Evolutionary conservation across 1,140 invertebrate genomes (phyloP), one percentile per base, ranked within the genome.

Genomic region (Brachystomella parvula): DNA sequence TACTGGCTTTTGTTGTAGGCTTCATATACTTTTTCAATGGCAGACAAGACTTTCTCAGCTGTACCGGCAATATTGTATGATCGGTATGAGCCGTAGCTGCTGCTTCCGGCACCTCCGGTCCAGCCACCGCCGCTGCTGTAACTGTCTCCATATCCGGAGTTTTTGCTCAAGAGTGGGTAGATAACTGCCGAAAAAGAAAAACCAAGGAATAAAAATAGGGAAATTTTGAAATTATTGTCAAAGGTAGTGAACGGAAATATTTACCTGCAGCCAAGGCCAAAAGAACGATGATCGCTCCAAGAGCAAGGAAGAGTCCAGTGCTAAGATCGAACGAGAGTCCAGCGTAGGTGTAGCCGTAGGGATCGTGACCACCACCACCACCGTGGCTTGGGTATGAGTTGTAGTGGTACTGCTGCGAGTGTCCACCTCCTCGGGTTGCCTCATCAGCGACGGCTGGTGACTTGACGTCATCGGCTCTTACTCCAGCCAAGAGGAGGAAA

Each of bases 221-320:
- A 44, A 44, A n/a, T 44, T 44, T 44, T 44, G n/a, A 44, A 61
- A 6, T 28, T 61, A 15, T 62, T 21, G 26, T 44, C 28, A 47
- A 2, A 6, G 3, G n/a, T 30, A 3, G 15, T 26, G 12, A 47
- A 62, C 3, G n/a, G n/a, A n/a, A n/a, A n/a, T 32, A 35, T 26
- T 67, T 73, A 73, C 72, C 72, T 24, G 72, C 70, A 47, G 72
- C 72, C 24, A 74, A 61, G 31, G 72, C 70, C 35, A 74, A 63
- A 68, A 74, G 72, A 47, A 74, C 70, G 44, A 74, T 74, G 71
- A 74, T 74, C 47, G 72, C 72, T 70, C 72, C 72, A 57, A 74
- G 68, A 63, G 72, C 72, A 33, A 74, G 62, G 71, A 74, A 72
- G 35, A 74, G 68, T 53, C 72, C 72, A 60, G 72, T 74, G 68